A percentile compares a stretch with the other conserved stretches of the same genome.
phyloP scores from a whole-genome alignment of 1,140 invertebrate genomes.

The Halictus rubicundus region DNA sequence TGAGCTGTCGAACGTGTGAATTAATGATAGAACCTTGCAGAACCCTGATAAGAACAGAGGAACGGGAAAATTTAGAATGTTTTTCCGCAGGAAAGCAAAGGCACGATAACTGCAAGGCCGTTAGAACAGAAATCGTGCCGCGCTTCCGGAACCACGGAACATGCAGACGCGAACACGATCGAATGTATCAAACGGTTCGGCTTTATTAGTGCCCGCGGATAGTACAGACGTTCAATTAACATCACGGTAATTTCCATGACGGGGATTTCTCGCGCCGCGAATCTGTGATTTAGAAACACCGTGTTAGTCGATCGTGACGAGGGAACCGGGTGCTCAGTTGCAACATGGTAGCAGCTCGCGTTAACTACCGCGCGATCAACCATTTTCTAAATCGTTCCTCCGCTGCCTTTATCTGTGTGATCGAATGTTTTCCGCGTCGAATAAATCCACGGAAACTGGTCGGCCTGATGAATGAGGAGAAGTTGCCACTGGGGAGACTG shows the following conservation, averaged over 20 bases:
- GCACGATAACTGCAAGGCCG: too few species aligned
- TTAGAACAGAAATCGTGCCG: too few species aligned
- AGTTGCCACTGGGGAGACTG: neutral
- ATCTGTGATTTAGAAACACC: slow-evolving; percentile 27
- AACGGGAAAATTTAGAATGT: too few species aligned
- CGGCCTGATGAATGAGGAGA: neutral
- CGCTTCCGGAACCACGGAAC: too few species aligned
- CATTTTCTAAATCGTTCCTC: slow-evolving; percentile 54
- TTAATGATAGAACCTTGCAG: too few species aligned
- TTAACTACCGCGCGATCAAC: slow-evolving; percentile 37
- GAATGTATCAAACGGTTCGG: neutral
- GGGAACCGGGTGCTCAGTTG: slow-evolving; percentile 20
- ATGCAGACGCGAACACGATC: too few species aligned
- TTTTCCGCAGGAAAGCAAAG: too few species aligned
- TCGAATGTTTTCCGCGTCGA: neutral
- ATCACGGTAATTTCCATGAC: slow-evolving; percentile 23
- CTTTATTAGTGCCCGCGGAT: slow-evolving; percentile 6
- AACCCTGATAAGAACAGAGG: too few species aligned
- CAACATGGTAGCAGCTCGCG: slow-evolving; percentile 32
- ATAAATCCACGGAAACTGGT: neutral
- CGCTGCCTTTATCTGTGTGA: neutral
- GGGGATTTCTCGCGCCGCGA: neutral
- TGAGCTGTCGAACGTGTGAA: too few species aligned
- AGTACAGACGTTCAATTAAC: slow-evolving; percentile 49
- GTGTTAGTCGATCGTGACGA: slow-evolving; percentile 51